Base-by-base conservation (phyloP, 2,113 vertebrate species). In the Nannospalax galili region DNA sequence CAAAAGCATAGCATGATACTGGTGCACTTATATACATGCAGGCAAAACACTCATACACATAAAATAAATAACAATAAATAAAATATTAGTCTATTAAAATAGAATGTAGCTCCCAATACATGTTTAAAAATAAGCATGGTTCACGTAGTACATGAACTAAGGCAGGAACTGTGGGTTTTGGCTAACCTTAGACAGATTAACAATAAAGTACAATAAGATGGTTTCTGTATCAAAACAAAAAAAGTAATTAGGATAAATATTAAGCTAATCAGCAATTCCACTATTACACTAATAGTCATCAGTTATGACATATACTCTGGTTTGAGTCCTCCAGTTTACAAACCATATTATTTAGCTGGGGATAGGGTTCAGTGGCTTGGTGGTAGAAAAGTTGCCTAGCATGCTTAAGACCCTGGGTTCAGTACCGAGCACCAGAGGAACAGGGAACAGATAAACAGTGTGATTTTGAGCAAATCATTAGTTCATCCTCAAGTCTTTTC, bases 151-250 rank as follows among this genome's bases (percentile, higher is more conserved):
- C 26, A 22, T 72, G 19, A 84, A 45, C 17, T 42, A 88, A 92
- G 26, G 79, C 91, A 80, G 24, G 77, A 92, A 42, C 42, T 90
- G 52, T 65, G 48, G 64, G 8, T 35, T 90, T 90, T 69, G 32
- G 37, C 16, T 88, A 52, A 45, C 56, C 32, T 88, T 84, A 92
- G 52, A 24, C 86, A 56, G 22, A 52, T 56, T 90, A 95, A 87
- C 80, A 79, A 28, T 1, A 32, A 86, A 93, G 32, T 90, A 79
- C 82, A 92, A 75, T 73, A 86, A 88, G 81, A 62, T 48, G 0
- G n/a, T 92, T 91, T 94, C 35, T 73, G 20, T 84, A 40, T 88
- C 67, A 95, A 96, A 95, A 72, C 17, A 72, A 94, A 45, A 37
- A 58, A 62, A 19, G 60, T 78, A 17, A 88, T 88, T 37, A 91